Percentiles rank a stretch among this genome's conserved stretches.
phyloP scores from a whole-genome alignment of 2,888 invertebrate genomes.

The Villa cingulata region DNA sequence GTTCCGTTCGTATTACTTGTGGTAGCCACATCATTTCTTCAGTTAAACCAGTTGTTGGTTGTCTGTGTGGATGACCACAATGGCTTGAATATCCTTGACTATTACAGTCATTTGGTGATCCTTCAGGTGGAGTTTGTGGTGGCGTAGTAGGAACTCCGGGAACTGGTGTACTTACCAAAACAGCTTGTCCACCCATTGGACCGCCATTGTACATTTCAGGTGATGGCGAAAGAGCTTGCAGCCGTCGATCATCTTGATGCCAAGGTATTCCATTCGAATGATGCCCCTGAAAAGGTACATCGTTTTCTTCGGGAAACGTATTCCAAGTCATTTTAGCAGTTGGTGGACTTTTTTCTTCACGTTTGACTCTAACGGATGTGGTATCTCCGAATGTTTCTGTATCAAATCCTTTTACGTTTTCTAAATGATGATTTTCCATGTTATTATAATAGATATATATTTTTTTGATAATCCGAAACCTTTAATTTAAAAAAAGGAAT shows the following conservation, averaged over 20 bases:
- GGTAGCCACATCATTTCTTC: constrained; percentile 71
- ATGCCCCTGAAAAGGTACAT: constrained; percentile 21
- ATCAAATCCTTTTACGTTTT: constrained; percentile 84
- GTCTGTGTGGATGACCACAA: constrained; percentile 12
- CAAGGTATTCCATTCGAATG: constrained; percentile 23
- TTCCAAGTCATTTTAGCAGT: constrained; percentile 43
- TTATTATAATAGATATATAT: too few species aligned
- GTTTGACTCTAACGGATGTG: constrained; percentile 54
- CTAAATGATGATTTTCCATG: constrained; percentile 61
- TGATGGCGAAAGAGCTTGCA: constrained; percentile 46
- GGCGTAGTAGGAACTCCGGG: constrained; percentile 72
- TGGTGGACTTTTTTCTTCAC: constrained; percentile 43
- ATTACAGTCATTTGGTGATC: constrained; percentile 44
- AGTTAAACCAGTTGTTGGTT: constrained; percentile 38
- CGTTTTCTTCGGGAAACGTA: constrained; percentile 37
- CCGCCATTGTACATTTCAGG: constrained; percentile 51
- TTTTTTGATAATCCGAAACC: too few species aligned
- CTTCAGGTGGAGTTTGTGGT: constrained; percentile 61
- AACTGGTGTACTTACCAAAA: constrained; percentile 38
- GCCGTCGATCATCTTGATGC: constrained; percentile 39
- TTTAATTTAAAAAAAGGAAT: too few species aligned
- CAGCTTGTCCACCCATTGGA: constrained; percentile 39
- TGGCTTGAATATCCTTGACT: constrained; percentile 29
- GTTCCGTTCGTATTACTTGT: constrained; percentile 47
- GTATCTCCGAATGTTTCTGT: constrained; percentile 75